Conservation (phyloP, 2,888 invertebrate species). For the Thalpophila matura region DNA sequence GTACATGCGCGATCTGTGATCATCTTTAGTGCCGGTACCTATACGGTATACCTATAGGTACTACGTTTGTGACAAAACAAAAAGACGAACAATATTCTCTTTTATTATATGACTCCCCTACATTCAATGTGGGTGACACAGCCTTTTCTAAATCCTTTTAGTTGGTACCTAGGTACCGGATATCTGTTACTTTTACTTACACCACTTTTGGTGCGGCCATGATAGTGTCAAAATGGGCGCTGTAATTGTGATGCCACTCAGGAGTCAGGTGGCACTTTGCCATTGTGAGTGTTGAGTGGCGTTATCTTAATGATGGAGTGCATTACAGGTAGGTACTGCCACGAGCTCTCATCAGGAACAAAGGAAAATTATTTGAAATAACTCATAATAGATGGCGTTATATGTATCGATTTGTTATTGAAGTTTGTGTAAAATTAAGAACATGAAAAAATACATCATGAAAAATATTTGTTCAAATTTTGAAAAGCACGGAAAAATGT, state of each 20-base stretch:
- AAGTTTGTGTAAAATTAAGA: no score
- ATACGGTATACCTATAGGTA: no score
- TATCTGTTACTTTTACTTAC: slow-evolving; percentile 59
- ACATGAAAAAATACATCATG: no score
- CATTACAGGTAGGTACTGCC: not conserved
- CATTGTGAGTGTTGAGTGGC: not conserved
- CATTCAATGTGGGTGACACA: slow-evolving; percentile 27
- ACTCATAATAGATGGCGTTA: no score
- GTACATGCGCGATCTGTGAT: no score
- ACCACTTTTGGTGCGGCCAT: slow-evolving; percentile 42
- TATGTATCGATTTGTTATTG: no score
- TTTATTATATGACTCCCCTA: not conserved
- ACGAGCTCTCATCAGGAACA: no score
- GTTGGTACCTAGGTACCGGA: no score
- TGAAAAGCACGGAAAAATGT: no score
- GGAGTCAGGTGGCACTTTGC: slow-evolving; percentile 21
- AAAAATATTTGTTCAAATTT: no score
- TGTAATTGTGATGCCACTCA: slow-evolving; percentile 36
- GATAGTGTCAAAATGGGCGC: slow-evolving; percentile 28
- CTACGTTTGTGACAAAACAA: slow-evolving; percentile 3
- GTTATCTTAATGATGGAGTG: slow-evolving; percentile 36
- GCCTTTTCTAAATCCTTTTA: slow-evolving; percentile 51
- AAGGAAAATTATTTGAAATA: no score
- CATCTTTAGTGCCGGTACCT: no score
- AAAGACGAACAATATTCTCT: not conserved